These are phyloP conservation scores for Tetanocera ferruginea DNA, from an alignment of 2,888 invertebrate species.

Conservation along the genomic window DNA sequence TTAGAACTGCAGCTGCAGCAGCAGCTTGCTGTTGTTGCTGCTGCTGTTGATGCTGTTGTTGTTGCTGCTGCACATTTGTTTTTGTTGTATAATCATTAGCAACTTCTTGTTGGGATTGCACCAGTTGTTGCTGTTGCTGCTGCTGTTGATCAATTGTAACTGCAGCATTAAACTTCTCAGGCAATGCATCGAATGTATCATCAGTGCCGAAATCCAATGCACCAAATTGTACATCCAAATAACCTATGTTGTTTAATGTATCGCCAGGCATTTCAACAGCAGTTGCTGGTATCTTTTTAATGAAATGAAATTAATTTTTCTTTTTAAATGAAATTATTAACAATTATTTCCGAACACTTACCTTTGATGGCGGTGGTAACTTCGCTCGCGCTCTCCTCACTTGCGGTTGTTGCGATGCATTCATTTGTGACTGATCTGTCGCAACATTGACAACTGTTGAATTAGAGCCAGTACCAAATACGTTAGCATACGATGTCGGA, in stretches of 20 bases:
- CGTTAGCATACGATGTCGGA: slow-evolving; percentile 66
- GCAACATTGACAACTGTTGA: slow-evolving; percentile 50
- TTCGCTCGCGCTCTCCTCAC: slow-evolving; percentile 77
- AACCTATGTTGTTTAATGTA: slow-evolving; percentile 78
- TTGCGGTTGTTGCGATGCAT: slow-evolving; percentile 61
- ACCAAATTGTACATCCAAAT: slow-evolving; percentile 95
- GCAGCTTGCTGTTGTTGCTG: slow-evolving; percentile 45
- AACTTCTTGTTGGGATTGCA: slow-evolving; percentile 55
- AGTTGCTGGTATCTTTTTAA: slow-evolving; percentile 84
- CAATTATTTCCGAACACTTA: slow-evolving; percentile 58
- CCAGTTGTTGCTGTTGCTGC: slow-evolving; percentile 56
- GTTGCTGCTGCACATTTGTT: slow-evolving; percentile 57
- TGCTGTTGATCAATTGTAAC: slow-evolving; percentile 64
- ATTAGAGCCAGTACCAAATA: slow-evolving; percentile 59
- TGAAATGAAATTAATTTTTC: not conserved
- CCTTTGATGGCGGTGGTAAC: slow-evolving; percentile 88
- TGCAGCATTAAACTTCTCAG: slow-evolving; percentile 68
- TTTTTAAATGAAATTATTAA: slow-evolving; percentile 26
- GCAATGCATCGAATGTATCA: slow-evolving; percentile 67
- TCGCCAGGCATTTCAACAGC: slow-evolving; percentile 98
- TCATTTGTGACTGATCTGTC: slow-evolving; percentile 58
- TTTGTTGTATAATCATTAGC: slow-evolving; percentile 66
- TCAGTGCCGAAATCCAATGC: slow-evolving; percentile 82
- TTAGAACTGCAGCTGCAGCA: slow-evolving; percentile 44
- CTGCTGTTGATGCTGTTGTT: slow-evolving; percentile 52